Percentiles rank a stretch among this genome's conserved stretches.
These are phyloP conservation scores for Synergus gifuensis DNA, from an alignment of 2,888 invertebrate species.

Conservation along the genomic window DNA sequence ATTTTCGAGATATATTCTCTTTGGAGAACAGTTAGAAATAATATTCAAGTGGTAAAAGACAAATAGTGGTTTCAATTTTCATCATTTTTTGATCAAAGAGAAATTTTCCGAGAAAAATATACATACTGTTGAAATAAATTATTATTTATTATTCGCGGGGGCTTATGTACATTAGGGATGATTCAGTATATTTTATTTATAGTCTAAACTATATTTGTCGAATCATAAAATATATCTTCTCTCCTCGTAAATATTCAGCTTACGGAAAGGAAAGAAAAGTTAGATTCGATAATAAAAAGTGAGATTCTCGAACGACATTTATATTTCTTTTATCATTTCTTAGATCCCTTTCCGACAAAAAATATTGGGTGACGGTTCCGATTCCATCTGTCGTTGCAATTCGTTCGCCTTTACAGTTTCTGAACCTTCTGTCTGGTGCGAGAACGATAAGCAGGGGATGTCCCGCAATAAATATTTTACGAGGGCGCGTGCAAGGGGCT, in stretches of 20 bases:
- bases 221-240: neutral
- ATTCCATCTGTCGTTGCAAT: conserved; percentile 16
- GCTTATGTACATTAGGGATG: too few relatives aligned
- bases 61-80: neutral
- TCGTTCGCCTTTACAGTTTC: conserved; percentile 19
- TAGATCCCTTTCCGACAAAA: neutral
- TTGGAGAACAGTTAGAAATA: neutral
- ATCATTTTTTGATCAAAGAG: neutral
- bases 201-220: neutral
- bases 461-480: conserved; percentile 37
- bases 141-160: too few relatives aligned
- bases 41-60: neutral
- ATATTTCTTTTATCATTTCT: conserved; percentile 27
- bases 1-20: neutral
- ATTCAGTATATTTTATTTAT: too few relatives aligned
- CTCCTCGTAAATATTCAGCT: conserved; percentile 10
- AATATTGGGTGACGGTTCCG: conserved; percentile 29
- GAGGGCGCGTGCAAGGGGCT: conserved; percentile 34
- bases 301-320: conserved; percentile 23
- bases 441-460: conserved; percentile 40
- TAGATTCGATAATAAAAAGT: conserved; percentile 1
- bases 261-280: neutral
- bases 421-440: conserved; percentile 24
- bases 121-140: too few relatives aligned
- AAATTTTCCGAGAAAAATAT: too few relatives aligned